A percentile compares a stretch with the other conserved stretches of the same genome.
phyloP scores from a whole-genome alignment of 2,113 vertebrate species.

The Scalopus aquaticus region DNA sequence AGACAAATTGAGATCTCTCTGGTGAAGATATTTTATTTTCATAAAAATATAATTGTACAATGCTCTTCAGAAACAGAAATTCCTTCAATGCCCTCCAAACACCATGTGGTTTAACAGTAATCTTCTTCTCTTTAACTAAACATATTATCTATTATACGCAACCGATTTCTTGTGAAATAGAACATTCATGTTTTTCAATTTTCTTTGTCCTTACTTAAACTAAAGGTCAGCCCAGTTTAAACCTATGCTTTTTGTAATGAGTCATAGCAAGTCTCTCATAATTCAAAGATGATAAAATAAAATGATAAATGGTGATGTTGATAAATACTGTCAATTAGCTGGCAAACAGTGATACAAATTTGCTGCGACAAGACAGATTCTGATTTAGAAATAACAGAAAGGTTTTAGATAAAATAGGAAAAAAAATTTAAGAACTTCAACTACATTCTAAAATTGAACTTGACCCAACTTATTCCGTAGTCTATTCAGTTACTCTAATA shows the following conservation, averaged over 20 bases:
- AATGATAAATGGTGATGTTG: conserved; percentile 8
- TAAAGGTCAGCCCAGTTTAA: conserved; percentile 63
- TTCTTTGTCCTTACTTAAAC: conserved; percentile 56
- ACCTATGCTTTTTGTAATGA: conserved; percentile 49
- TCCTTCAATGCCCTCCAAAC: conserved; percentile 69
- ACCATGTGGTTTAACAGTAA: conserved; percentile 62
- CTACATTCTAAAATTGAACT: conserved; percentile 46
- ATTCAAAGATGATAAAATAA: conserved; percentile 54
- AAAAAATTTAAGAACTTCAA: conserved; percentile 35
- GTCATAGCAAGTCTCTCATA: conserved; percentile 51
- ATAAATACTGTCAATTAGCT: conserved; percentile 43
- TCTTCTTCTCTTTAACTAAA: conserved; percentile 61
- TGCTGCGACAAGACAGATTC: conserved; percentile 39
- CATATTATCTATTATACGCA: conserved; percentile 53
- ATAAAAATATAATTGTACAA: conserved; percentile 80
- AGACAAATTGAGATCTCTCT: conserved; percentile 41
- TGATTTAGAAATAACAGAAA: conserved; percentile 31
- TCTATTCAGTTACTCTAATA: conserved; percentile 37
- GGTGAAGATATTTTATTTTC: conserved; percentile 76
- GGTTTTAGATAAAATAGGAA: conserved; percentile 54
- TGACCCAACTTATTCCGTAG: conserved; percentile 23
- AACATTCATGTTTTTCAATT: conserved; percentile 40
- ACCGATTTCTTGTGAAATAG: conserved; percentile 59
- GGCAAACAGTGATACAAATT: conserved; percentile 20
- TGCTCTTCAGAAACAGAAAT: conserved; percentile 70